A percentile compares a stretch with the other conserved stretches of the same genome.
Conservation (phyloP, 2,113 vertebrate species). For the Macrotus californicus region DNA sequence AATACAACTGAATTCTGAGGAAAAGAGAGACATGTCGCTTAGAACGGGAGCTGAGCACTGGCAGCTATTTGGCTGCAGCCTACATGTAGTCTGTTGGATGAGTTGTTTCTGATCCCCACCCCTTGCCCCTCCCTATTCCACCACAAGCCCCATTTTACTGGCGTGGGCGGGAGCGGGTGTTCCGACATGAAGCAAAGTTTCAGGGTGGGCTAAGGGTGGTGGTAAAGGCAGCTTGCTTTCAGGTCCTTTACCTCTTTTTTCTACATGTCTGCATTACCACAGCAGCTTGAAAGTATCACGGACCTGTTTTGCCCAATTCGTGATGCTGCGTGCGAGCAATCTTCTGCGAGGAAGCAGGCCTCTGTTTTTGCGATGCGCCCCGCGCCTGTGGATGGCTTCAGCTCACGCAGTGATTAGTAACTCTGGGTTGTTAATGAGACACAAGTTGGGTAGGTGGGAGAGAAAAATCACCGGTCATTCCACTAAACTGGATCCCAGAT, state of each 20-base stretch:
- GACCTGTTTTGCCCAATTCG: background rate
- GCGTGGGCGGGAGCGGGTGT: background rate
- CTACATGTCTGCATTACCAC: background rate
- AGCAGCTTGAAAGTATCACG: background rate
- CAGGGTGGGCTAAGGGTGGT: background rate
- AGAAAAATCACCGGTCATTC: conserved; percentile 50
- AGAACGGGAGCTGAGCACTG: background rate
- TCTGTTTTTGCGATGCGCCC: background rate
- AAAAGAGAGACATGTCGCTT: background rate
- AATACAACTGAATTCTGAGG: background rate
- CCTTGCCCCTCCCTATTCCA: background rate
- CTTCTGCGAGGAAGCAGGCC: background rate
- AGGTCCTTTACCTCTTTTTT: background rate
- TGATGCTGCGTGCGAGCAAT: fast-evolving
- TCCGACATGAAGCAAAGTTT: background rate
- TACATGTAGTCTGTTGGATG: background rate
- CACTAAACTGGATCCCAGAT: conserved; percentile 53
- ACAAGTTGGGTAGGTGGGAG: conserved; percentile 46
- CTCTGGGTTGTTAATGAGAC: conserved; percentile 45
- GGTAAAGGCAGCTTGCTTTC: background rate
- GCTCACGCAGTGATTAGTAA: conserved; percentile 30
- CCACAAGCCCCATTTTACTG: background rate
- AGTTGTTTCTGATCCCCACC: background rate
- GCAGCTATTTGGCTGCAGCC: background rate
- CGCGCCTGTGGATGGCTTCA: background rate